These are phyloP conservation scores for Epizoanthus fatuus DNA, from an alignment of 92 coral and sea anemone species.

Conservation along the genomic window DNA sequence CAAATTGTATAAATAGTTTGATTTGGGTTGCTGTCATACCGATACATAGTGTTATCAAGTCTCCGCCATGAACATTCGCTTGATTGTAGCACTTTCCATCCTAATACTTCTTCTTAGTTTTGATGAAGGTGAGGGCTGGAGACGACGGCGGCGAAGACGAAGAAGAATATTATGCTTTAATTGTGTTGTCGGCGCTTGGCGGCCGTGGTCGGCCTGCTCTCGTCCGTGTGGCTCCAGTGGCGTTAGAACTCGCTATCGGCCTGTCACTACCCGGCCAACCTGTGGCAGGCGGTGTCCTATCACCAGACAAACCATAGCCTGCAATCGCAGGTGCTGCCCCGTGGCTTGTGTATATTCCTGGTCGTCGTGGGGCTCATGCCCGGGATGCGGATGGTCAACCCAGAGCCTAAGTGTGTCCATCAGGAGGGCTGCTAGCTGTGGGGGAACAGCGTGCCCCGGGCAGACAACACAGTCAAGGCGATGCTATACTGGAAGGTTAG, in stretches of 20 bases:
- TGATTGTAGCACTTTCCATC: too few species aligned
- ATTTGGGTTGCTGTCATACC: too few species aligned
- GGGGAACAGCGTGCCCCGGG: slow-evolving; percentile 9
- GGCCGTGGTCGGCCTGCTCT: slow-evolving; percentile 72
- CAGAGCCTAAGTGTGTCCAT: not conserved
- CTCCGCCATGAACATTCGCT: too few species aligned
- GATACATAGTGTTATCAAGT: too few species aligned
- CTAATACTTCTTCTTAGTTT: too few species aligned
- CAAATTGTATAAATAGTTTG: too few species aligned
- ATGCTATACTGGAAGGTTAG: slow-evolving; percentile 1
- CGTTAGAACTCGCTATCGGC: slow-evolving; percentile 52
- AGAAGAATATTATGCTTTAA: slow-evolving; percentile 62
- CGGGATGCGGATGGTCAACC: not conserved
- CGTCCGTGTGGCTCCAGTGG: slow-evolving; percentile 74
- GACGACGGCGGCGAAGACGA: slow-evolving; percentile 51
- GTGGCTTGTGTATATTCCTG: slow-evolving; percentile 5
- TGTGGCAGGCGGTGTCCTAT: slow-evolving; percentile 72
- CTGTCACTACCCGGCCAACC: slow-evolving; percentile 11
- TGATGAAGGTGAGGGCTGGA: too few species aligned
- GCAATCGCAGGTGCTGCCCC: slow-evolving; percentile 3
- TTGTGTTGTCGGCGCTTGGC: slow-evolving; percentile 80
- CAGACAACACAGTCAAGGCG: not conserved
- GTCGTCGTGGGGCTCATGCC: not conserved
- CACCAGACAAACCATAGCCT: not conserved
- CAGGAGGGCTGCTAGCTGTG: not conserved